Evolutionary conservation across 1,140 invertebrate genomes (phyloP).

Genomic region (Brachystomella parvula): DNA sequence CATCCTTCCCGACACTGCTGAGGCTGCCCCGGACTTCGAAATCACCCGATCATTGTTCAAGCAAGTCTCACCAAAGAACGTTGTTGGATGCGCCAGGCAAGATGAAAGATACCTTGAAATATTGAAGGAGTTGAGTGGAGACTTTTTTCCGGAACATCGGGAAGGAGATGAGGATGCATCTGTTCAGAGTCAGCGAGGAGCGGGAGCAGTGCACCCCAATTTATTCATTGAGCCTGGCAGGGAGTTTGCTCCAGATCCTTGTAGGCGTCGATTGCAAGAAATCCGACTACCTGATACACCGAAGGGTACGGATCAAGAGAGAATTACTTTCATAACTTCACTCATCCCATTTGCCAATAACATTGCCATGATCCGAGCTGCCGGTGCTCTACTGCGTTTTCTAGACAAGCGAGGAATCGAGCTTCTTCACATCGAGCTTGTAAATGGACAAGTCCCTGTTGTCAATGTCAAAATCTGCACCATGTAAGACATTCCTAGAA

Average conservation of each 20-base stretch:
- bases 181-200: constrained; percentile 9
- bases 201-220: constrained; percentile 43
- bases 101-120: constrained; percentile 19
- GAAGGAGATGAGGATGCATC: not conserved
- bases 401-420: constrained; percentile 60
- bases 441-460: constrained; percentile 48
- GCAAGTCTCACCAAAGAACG: constrained; percentile 53
- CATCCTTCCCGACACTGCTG: constrained; percentile 55
- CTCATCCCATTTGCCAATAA: constrained; percentile 58
- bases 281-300: constrained; percentile 55
- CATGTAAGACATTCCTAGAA: constrained; percentile 49
- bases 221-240: constrained; percentile 50
- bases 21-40: constrained; percentile 51
- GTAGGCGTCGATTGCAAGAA: constrained; percentile 52
- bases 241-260: constrained; percentile 54
- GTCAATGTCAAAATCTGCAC: constrained; percentile 54
- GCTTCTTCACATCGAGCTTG: constrained; percentile 49
- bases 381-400: constrained; percentile 64
- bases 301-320: constrained; percentile 50
- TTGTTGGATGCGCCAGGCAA: constrained; percentile 23
- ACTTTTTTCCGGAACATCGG: not conserved
- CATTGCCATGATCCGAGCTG: constrained; percentile 55
- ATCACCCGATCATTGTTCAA: constrained; percentile 52
- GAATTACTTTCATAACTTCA: constrained; percentile 56
- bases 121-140: constrained; percentile 19